Conservation (phyloP, 2,888 invertebrate species). For the Eupithecia subumbrata region DNA sequence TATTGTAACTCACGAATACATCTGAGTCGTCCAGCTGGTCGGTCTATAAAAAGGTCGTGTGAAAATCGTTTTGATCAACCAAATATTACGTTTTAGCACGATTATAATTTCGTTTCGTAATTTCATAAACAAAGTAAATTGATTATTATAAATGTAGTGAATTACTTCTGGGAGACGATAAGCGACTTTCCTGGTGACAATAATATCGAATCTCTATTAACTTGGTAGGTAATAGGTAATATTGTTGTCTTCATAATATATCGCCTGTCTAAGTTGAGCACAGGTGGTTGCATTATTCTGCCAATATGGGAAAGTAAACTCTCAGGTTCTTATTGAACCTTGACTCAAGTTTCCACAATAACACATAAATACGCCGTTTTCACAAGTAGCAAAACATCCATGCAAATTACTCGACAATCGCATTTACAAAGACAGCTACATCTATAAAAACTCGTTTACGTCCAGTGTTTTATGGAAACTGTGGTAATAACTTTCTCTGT, state of each 20-base stretch:
- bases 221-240: neutral
- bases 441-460: constrained; percentile 48
- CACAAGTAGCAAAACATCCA: constrained; percentile 32
- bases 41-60: neutral
- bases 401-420: constrained; percentile 40
- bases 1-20: neutral
- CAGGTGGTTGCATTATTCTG: neutral
- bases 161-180: neutral
- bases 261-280: neutral
- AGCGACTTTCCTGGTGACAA: neutral
- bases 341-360: constrained; percentile 25
- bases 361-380: constrained; percentile 28
- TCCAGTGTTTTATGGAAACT: constrained; percentile 43
- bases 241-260: neutral
- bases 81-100: neutral
- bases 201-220: neutral
- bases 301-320: constrained; percentile 17
- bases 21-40: neutral
- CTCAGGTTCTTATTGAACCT: constrained; percentile 13
- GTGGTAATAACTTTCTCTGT: constrained; percentile 58
- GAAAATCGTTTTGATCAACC: neutral
- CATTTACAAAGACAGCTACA: constrained; percentile 44
- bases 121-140: neutral
- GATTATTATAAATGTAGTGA: neutral
- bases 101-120: neutral